Evolutionary conservation across 2,888 invertebrate genomes (phyloP).

Genomic region (Drosophila testacea): DNA sequence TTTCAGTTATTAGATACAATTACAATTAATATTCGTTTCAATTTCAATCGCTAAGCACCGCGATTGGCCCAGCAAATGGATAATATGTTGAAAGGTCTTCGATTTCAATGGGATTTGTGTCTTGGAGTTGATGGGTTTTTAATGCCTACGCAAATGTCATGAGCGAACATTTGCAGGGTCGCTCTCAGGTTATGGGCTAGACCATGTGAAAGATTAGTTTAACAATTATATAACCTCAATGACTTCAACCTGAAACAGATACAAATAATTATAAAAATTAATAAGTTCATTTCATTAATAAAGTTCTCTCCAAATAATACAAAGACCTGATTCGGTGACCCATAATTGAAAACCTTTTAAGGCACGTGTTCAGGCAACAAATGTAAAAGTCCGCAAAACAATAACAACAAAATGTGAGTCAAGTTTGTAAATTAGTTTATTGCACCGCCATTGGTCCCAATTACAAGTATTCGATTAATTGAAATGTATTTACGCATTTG

Average conservation of each 20-base stretch:
- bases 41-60: constrained; percentile 49
- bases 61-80: constrained; percentile 30
- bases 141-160: constrained; percentile 72
- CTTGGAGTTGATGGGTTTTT: constrained; percentile 68
- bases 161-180: constrained; percentile 71
- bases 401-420: constrained; percentile 13
- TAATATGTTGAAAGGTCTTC: constrained; percentile 60
- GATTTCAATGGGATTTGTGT: constrained; percentile 51
- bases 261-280: not conserved
- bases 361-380: constrained; percentile 19
- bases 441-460: constrained; percentile 51
- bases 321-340: constrained; percentile 43
- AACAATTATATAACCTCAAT: constrained; percentile 20
- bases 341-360: constrained; percentile 27
- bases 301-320: constrained; percentile 6
- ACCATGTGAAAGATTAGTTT: constrained; percentile 39
- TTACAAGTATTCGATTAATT: constrained; percentile 47
- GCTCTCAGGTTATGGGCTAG: constrained; percentile 17
- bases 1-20: constrained; percentile 74
- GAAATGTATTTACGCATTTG: constrained; percentile 21
- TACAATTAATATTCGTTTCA: constrained; percentile 72
- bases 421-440: constrained; percentile 66
- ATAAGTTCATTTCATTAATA: constrained; percentile 8
- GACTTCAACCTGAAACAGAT: not conserved
- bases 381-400: constrained; percentile 17